A percentile compares a stretch with the other conserved stretches of the same genome.
Conservation (phyloP, 2,113 vertebrate genomes). For the Dipodomys stephensi region DNA sequence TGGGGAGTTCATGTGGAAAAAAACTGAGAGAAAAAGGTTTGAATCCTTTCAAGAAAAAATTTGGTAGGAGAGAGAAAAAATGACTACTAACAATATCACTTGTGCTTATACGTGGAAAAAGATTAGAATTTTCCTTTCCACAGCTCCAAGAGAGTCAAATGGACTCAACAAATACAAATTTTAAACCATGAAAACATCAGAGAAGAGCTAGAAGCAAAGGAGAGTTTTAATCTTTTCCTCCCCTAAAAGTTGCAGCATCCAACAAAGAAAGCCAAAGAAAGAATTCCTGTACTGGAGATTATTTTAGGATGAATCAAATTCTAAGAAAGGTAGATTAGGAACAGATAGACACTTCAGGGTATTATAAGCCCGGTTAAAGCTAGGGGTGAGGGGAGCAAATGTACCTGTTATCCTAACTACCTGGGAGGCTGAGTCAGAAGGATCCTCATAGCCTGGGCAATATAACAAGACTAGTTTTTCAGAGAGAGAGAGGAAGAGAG, state of each 20-base stretch:
- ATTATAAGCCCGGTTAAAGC: neutral
- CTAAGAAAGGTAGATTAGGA: neutral
- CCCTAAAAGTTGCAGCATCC: neutral
- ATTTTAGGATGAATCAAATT: constrained; percentile 2
- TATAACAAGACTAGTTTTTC: too few species aligned
- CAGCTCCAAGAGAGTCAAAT: neutral
- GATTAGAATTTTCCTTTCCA: constrained; percentile 11
- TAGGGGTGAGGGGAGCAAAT: too few species aligned
- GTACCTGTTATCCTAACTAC: neutral
- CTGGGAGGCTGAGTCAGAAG: neutral
- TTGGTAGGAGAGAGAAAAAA: constrained; percentile 7
- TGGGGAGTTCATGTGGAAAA: neutral
- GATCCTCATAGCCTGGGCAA: neutral
- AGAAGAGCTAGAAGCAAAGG: neutral
- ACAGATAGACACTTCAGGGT: neutral
- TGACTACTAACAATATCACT: neutral
- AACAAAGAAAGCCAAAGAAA: constrained; percentile 18
- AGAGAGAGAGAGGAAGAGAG: too few species aligned
- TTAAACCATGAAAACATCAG: neutral
- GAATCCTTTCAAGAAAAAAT: neutral
- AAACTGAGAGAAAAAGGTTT: neutral
- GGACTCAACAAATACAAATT: constrained; percentile 2
- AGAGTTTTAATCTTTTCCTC: constrained; percentile 30
- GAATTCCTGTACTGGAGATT: neutral
- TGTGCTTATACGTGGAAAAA: neutral